phyloP scores from a whole-genome alignment of 2,113 vertebrate species.

The Hydrochoerus hydrochaeris region DNA sequence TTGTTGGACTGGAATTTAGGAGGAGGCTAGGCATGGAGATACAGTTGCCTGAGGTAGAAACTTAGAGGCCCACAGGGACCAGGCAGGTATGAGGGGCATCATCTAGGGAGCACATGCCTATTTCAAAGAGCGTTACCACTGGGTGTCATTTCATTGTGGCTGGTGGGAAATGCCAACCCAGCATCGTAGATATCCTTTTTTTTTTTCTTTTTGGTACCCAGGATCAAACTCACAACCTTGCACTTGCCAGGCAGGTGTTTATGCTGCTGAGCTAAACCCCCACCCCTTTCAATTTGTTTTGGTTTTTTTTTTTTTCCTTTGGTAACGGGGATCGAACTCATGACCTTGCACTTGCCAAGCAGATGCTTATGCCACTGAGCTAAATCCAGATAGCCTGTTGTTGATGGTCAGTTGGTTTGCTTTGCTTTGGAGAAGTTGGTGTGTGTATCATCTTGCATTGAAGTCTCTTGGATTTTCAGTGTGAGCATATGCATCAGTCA shows the following conservation, averaged over 20 bases:
- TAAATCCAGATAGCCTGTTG: too few species aligned
- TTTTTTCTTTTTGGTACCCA: too few species aligned
- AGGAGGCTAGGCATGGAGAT: not conserved
- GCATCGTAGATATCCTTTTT: not conserved
- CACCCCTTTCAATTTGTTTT: too few species aligned
- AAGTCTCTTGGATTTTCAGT: not conserved
- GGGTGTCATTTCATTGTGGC: not conserved
- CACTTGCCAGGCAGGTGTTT: too few species aligned
- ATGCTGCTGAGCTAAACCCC: too few species aligned
- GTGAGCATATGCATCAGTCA: not conserved
- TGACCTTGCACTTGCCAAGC: too few species aligned
- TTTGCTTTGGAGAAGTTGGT: not conserved
- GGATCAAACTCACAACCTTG: too few species aligned
- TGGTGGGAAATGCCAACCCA: not conserved
- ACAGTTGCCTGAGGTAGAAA: not conserved
- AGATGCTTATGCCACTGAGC: too few species aligned
- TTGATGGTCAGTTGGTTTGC: not conserved
- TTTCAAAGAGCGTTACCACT: fast-evolving
- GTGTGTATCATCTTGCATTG: not conserved
- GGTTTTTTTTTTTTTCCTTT: too few species aligned
- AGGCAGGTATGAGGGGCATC: not conserved
- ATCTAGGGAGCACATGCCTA: not conserved
- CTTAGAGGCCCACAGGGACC: not conserved
- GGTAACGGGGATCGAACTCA: too few species aligned
- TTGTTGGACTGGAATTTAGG: not conserved